Conservation (phyloP, 2,797 vertebrate genomes). For the Muraenolepis orangiensis region DNA sequence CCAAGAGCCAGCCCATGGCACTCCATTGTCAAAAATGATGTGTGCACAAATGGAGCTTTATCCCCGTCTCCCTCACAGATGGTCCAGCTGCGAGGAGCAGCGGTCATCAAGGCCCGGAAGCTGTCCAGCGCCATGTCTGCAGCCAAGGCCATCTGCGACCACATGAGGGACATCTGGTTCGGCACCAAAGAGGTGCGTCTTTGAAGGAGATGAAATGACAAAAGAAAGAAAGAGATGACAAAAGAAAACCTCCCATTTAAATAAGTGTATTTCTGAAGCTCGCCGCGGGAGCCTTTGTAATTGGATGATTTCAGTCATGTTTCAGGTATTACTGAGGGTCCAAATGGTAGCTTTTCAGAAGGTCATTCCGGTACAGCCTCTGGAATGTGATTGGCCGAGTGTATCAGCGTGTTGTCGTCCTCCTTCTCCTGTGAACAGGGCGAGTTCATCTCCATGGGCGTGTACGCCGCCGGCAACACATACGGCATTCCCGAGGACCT, state of each 20-base stretch:
- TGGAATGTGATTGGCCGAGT: background rate
- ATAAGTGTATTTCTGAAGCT: no score
- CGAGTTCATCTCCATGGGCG: slow-evolving; percentile 93
- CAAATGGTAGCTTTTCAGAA: background rate
- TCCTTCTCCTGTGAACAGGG: slow-evolving; percentile 66
- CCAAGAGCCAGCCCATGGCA: background rate
- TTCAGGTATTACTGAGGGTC: background rate
- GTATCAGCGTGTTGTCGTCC: background rate
- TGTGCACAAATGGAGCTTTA: background rate
- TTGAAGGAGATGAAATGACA: no score
- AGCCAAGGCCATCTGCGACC: slow-evolving; percentile 95
- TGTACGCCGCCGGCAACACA: slow-evolving; percentile 88
- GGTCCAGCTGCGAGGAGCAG: slow-evolving; percentile 90
- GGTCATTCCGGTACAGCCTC: no score
- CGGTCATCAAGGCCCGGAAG: slow-evolving; percentile 94
- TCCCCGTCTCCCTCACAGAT: slow-evolving; percentile 64
- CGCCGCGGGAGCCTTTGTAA: no score
- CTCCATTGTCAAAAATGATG: background rate
- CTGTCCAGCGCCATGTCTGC: slow-evolving; percentile 98
- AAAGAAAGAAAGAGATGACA: background rate
- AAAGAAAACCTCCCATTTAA: background rate
- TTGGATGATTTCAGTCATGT: background rate
- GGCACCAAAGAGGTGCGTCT: slow-evolving; percentile 84
- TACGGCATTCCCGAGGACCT: slow-evolving; percentile 86
- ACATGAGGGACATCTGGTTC: slow-evolving; percentile 93